Conservation (phyloP, 2,797 vertebrate genomes). For the Miichthys miiuy region DNA sequence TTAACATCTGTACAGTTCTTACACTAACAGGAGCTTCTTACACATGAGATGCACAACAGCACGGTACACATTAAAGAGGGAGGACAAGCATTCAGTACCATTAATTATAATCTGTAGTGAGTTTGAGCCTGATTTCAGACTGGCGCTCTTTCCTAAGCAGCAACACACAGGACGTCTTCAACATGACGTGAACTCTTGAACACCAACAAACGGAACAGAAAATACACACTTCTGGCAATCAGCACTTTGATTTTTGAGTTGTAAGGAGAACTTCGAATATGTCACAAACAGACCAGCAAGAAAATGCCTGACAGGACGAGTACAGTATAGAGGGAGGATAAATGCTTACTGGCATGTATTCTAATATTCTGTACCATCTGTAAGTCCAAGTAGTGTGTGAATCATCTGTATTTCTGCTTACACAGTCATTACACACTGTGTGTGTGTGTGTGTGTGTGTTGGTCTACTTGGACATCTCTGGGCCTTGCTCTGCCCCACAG, state of each 20-base stretch:
- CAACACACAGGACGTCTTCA: too few species aligned
- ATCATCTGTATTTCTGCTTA: background rate
- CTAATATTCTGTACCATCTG: background rate
- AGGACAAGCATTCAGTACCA: background rate
- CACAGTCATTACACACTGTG: background rate
- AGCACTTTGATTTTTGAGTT: background rate
- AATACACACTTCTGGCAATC: background rate
- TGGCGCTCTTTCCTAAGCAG: background rate
- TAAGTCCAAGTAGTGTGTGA: conserved; percentile 8
- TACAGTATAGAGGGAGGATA: background rate
- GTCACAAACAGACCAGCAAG: background rate
- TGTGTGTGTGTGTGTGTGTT: conserved; percentile 17
- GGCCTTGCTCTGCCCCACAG: conserved; percentile 36
- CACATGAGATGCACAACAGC: background rate
- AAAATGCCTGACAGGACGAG: background rate
- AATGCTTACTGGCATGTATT: background rate
- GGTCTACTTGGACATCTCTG: conserved; percentile 34
- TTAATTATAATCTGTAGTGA: background rate
- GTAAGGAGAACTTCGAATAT: background rate
- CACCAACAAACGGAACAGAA: too few species aligned
- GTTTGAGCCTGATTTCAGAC: background rate
- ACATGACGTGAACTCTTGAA: too few species aligned
- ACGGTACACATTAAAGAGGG: background rate
- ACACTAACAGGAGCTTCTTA: background rate
- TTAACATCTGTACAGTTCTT: background rate